Base-by-base conservation (phyloP, 2,113 vertebrate species). In the Platichthys stellatus region DNA sequence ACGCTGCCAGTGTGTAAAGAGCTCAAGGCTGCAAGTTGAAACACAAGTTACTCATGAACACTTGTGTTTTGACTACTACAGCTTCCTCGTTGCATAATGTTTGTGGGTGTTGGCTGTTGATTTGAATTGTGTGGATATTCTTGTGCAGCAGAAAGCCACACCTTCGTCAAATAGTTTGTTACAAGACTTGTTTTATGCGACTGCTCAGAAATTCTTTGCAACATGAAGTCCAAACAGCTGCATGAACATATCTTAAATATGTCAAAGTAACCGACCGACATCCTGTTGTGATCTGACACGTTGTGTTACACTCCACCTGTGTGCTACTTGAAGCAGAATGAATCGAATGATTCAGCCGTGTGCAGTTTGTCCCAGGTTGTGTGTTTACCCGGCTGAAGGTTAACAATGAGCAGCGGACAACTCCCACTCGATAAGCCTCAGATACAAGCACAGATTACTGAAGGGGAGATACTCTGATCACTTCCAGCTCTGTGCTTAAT, bases 111-210 rank as follows among this genome's bases (percentile, higher is more conserved):
- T 67, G 31, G 12, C 23, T 21, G 26, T 47, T 69, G 6, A 43
- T 69, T 69, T 53, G 18, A 61, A 61, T 45, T 47, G 31, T 17
- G 31, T 54, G 9, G 58, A 26, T 47, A 53, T 15, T 69, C 59
- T 8, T 61, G 58, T 47, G 9, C 51, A n/a, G 3, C 43, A 5
- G 4, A 35, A 20, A 59, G 40, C 54, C 63, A 54, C 69, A 20
- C 73, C 80, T 83, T 80, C 51, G 60, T 73, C 43, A 80, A 82
- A 82, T 38, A 66, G 35, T 49, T 71, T 70, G 63, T 65, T 59
- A 38, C 63, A 82, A 76, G 43, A 80, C 77, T 80, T 75, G 28
- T 56, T 58, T 64, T 28, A 11, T 20, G 53, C 18, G 21, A 24
- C 26, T 17, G 5, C 43, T 12, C 35, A 1, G n/a, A 31, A 45